Evolutionary conservation across 2,888 invertebrate genomes (phyloP).

Genomic region (Actias luna): DNA sequence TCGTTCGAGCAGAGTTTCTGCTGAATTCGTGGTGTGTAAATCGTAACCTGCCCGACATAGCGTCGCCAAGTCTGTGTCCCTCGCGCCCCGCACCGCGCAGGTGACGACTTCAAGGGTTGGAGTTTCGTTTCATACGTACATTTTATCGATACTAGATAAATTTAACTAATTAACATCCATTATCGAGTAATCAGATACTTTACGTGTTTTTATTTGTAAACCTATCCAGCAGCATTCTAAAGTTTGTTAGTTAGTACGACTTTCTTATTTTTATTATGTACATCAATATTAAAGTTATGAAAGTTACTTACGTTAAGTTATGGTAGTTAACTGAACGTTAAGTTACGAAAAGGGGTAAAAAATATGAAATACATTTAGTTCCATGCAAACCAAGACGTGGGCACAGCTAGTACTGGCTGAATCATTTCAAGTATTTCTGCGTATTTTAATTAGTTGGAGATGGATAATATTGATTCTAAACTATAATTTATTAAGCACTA

Average conservation of each 20-base stretch:
- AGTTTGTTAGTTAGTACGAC: not conserved
- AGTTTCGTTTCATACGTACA: conserved; percentile 21
- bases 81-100: conserved; percentile 60
- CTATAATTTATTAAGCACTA: too few species aligned
- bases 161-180: conserved; percentile 8
- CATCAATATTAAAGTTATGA: too few species aligned
- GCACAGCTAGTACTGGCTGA: too few species aligned
- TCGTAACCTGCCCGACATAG: conserved; percentile 81
- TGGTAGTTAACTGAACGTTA: too few species aligned
- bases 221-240: not conserved
- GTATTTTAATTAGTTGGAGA: too few species aligned
- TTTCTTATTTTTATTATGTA: too few species aligned
- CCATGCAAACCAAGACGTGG: too few species aligned
- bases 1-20: conserved; percentile 72
- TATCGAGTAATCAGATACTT: not conserved
- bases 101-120: conserved; percentile 69
- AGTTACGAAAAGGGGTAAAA: too few species aligned
- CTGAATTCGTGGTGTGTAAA: conserved; percentile 81
- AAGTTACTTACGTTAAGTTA: too few species aligned
- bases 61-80: conserved; percentile 66
- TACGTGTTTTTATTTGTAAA: not conserved
- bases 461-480: too few species aligned
- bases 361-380: too few species aligned
- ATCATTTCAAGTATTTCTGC: too few species aligned
- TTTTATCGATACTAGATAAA: conserved; percentile 31